Conservation (phyloP, 2,888 invertebrate species). For the Aphidius colemani region DNA sequence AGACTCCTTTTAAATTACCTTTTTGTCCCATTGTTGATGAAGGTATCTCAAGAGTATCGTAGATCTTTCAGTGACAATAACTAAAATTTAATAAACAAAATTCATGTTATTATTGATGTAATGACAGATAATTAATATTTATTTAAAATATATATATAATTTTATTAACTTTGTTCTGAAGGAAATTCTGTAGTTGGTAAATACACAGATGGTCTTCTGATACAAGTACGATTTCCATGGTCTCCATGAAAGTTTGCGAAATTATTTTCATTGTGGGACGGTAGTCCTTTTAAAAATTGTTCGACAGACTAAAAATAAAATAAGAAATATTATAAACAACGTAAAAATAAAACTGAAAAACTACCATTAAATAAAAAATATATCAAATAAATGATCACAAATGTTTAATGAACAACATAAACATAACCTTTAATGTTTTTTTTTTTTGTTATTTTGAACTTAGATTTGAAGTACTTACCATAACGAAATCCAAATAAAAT, state of each 20-base stretch:
- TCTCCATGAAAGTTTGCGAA: conserved; percentile 90
- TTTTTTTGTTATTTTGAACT: no score
- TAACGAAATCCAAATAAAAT: no score
- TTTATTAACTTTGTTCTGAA: conserved; percentile 82
- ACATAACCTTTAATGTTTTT: no score
- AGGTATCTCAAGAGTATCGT: conserved; percentile 91
- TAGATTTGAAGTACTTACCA: no score
- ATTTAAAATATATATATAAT: conserved; percentile 1
- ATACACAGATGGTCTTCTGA: conserved; percentile 88
- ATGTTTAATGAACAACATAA: no score
- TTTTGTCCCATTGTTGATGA: conserved; percentile 95
- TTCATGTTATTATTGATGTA: conserved; percentile 9
- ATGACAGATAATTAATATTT: conserved; percentile 14
- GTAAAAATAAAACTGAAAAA: no score
- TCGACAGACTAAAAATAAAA: conserved; percentile 73
- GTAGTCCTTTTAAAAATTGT: conserved; percentile 89
- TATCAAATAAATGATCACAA: no score
- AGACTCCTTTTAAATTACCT: conserved; percentile 61
- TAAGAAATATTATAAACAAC: conserved; percentile 13
- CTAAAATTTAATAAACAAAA: conserved; percentile 59
- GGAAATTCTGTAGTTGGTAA: conserved; percentile 91
- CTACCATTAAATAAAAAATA: no score
- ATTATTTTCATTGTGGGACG: conserved; percentile 88
- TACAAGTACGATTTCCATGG: conserved; percentile 77
- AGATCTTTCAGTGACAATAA: conserved; percentile 94